These are phyloP conservation scores for Tychaedon coryphoeus DNA, from an alignment of 2,113 vertebrate genomes.

Conservation along the genomic window DNA sequence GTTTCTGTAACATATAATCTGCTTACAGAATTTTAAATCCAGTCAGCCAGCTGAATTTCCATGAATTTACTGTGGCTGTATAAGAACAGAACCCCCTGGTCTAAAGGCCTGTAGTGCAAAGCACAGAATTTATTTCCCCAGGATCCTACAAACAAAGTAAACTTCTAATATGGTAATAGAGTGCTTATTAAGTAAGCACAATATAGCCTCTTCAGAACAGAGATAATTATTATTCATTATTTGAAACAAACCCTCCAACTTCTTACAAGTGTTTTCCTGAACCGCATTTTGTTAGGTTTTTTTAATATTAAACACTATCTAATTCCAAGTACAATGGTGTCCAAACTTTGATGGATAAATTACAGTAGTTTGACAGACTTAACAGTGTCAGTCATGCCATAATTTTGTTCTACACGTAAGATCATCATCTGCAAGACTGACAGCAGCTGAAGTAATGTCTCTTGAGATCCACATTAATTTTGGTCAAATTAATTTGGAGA, in stretches of 20 bases:
- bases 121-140: neutral
- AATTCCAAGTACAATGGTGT: neutral
- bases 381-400: neutral
- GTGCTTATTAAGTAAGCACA: neutral
- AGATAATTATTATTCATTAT: neutral
- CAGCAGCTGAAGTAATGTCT: neutral
- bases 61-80: neutral
- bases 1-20: neutral
- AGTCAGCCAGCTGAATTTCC: neutral
- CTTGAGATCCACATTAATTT: neutral
- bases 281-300: neutral
- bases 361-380: neutral
- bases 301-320: neutral
- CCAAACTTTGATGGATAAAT: neutral
- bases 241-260: neutral
- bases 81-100: neutral
- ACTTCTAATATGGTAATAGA: neutral
- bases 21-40: neutral
- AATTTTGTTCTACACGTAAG: neutral
- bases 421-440: neutral
- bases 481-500: neutral
- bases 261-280: neutral
- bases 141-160: neutral
- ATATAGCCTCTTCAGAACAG: neutral
- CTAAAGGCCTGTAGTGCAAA: neutral